Conservation (phyloP, 2,888 invertebrate species). For the Osmoderma eremita region DNA sequence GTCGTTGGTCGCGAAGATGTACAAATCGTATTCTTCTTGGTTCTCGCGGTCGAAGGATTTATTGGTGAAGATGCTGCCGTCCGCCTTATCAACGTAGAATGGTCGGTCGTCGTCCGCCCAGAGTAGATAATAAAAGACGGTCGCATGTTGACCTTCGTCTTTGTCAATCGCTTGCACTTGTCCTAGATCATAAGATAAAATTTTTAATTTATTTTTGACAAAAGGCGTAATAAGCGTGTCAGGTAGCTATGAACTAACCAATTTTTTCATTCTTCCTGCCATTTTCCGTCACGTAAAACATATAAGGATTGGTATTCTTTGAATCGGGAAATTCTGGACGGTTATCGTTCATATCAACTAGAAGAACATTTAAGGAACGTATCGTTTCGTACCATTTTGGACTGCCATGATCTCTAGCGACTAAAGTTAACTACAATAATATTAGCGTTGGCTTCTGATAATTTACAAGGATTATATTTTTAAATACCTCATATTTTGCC, state of each 20-base stretch:
- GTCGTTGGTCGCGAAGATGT: constrained; percentile 85
- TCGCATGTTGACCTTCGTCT: constrained; percentile 83
- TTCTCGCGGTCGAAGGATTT: constrained; percentile 85
- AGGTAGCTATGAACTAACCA: constrained; percentile 63
- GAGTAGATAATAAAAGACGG: constrained; percentile 85
- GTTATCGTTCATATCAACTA: constrained; percentile 86
- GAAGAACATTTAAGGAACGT: constrained; percentile 76
- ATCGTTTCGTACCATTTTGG: constrained; percentile 83
- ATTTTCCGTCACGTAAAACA: constrained; percentile 79
- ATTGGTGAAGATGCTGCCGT: constrained; percentile 83
- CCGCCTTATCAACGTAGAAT: constrained; percentile 82
- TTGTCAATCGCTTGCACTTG: constrained; percentile 78
- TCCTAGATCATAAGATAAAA: constrained; percentile 61
- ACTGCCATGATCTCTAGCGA: constrained; percentile 84
- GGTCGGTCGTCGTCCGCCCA: constrained; percentile 80
- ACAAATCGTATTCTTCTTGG: constrained; percentile 77
- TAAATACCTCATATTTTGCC: constrained; percentile 70
- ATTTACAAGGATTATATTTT: background rate
- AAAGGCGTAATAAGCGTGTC: too few species aligned
- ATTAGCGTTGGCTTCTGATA: background rate
- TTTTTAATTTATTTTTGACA: background rate
- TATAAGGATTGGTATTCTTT: constrained; percentile 69
- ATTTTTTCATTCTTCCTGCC: constrained; percentile 70
- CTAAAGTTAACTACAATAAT: constrained; percentile 73
- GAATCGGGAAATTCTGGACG: constrained; percentile 78